phyloP scores from a whole-genome alignment of 2,113 vertebrate genomes.

The Peucedramus taeniatus region DNA sequence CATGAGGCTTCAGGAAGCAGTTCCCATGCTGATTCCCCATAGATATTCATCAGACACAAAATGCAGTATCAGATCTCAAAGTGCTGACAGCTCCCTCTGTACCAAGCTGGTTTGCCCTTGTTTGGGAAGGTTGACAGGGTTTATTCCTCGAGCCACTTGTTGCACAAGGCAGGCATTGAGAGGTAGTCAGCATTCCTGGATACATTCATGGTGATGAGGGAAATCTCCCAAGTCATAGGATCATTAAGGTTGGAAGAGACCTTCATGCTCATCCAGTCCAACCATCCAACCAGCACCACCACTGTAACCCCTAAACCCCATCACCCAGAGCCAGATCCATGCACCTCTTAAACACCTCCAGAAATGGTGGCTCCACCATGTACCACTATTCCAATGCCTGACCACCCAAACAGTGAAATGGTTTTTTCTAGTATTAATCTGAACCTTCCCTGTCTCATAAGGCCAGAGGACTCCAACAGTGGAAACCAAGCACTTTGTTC shows the following conservation, averaged over 20 bases:
- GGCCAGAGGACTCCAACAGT: neutral
- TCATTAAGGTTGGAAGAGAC: neutral
- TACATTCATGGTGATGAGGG: neutral
- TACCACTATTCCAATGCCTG: neutral
- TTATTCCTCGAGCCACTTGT: neutral
- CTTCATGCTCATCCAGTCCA: neutral
- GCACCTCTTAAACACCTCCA: neutral
- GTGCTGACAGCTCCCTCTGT: neutral
- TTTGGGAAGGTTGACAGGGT: neutral
- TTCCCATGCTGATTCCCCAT: neutral
- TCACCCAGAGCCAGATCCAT: neutral
- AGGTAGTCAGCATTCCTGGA: neutral
- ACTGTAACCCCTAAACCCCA: neutral
- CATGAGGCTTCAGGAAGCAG: neutral
- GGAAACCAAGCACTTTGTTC: neutral
- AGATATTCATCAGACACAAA: constrained; percentile 5
- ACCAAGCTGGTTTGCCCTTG: neutral
- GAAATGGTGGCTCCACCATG: neutral
- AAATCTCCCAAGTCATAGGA: neutral
- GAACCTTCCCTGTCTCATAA: neutral
- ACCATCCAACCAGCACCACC: neutral
- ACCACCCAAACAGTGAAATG: neutral
- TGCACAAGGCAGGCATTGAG: neutral
- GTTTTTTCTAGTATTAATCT: neutral
- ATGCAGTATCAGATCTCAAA: neutral